Evolutionary conservation across 2,888 invertebrate genomes (phyloP).

Genomic region (Stenolophus ochropezus): DNA sequence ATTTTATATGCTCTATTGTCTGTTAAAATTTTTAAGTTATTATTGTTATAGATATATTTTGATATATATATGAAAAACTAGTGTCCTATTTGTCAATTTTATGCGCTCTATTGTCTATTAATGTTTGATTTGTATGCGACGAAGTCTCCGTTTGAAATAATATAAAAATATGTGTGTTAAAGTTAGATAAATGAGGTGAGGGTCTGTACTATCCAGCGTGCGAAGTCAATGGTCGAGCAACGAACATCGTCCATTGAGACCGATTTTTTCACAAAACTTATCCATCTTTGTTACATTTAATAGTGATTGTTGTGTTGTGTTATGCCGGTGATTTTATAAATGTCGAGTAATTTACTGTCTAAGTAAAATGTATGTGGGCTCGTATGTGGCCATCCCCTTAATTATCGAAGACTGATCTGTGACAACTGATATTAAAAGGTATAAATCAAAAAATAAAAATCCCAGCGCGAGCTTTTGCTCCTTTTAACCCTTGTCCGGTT

Average conservation of each 20-base stretch:
- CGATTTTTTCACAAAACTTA: constrained; percentile 58
- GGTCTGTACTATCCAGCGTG: constrained; percentile 11
- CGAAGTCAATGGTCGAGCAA: constrained; percentile 38
- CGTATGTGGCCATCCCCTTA: constrained; percentile 52
- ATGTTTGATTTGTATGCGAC: not conserved
- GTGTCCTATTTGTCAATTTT: not conserved
- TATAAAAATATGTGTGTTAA: not conserved
- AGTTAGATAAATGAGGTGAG: not conserved
- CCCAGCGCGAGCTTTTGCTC: constrained; percentile 34
- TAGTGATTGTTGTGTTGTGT: constrained; percentile 58
- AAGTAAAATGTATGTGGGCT: constrained; percentile 57
- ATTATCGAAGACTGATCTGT: constrained; percentile 60
- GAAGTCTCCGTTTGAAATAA: not conserved
- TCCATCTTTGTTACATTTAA: constrained; percentile 60
- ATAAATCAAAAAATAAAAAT: constrained; percentile 58
- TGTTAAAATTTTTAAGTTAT: no score
- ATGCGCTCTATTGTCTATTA: not conserved
- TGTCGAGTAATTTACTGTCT: constrained; percentile 59
- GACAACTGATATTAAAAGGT: constrained; percentile 60
- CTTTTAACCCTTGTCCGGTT: constrained; percentile 42
- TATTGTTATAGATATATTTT: no score
- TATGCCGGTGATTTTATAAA: constrained; percentile 59
- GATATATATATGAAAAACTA: no score
- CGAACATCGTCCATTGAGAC: constrained; percentile 54
- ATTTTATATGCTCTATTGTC: no score